Evolutionary conservation across 2,797 vertebrate genomes (phyloP).

Genomic region (Craterocephalus amniculus): DNA sequence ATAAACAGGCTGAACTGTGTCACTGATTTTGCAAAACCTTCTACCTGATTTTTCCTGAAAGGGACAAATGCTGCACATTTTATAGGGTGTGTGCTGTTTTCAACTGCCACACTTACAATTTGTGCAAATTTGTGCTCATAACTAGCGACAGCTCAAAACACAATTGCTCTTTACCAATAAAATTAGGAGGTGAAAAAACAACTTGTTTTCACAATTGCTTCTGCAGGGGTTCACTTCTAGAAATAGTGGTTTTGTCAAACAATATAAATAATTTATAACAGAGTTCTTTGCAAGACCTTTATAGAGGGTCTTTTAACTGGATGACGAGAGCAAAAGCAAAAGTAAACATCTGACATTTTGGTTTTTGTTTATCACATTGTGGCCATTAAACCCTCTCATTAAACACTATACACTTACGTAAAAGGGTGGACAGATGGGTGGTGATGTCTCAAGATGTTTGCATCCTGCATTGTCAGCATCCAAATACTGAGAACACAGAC

Average conservation of each 20-base stretch:
- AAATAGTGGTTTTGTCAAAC: slow-evolving; percentile 1
- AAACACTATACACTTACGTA: no score
- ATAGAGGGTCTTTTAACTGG: background rate
- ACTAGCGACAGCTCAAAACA: background rate
- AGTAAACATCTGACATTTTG: background rate
- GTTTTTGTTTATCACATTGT: background rate
- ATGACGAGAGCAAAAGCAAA: background rate
- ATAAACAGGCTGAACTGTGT: no score
- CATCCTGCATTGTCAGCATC: background rate
- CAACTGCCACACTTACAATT: background rate
- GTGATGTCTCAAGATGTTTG: background rate
- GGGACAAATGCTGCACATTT: background rate
- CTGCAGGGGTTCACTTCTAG: background rate
- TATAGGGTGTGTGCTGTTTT: background rate
- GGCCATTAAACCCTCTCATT: background rate
- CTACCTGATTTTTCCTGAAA: background rate
- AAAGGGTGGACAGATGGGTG: background rate
- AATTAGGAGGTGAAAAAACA: background rate
- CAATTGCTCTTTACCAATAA: background rate
- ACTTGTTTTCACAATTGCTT: background rate
- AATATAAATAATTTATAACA: background rate
- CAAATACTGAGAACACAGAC: background rate
- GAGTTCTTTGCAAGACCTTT: background rate
- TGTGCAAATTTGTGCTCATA: background rate
- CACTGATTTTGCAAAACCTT: background rate